These are phyloP conservation scores for Heteromurus nitidus DNA, from an alignment of 2,888 invertebrate genomes.

Conservation along the genomic window DNA sequence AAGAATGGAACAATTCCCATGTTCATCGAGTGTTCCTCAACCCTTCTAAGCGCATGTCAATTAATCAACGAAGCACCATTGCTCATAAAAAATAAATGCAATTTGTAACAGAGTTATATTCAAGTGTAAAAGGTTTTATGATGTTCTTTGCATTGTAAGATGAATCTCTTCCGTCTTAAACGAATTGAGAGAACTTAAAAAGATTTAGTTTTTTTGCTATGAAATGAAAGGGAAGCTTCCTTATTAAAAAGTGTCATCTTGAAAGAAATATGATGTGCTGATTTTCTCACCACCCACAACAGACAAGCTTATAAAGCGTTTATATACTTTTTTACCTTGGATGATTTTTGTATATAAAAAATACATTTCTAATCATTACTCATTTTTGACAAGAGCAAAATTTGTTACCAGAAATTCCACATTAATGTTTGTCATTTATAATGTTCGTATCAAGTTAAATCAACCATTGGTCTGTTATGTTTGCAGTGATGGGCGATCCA, in stretches of 20 bases:
- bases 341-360: background rate
- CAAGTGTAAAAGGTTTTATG: too few relatives aligned
- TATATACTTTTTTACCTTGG: background rate
- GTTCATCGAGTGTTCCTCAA: too few relatives aligned
- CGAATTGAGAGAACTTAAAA: too few relatives aligned
- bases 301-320: too few relatives aligned
- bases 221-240: background rate
- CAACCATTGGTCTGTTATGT: slow-evolving; percentile 3
- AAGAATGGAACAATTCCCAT: too few relatives aligned
- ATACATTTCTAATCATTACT: slow-evolving; percentile 1
- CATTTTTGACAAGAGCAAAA: slow-evolving; percentile 8
- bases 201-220: background rate
- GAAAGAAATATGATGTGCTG: background rate
- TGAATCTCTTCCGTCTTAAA: too few relatives aligned
- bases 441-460: too few relatives aligned
- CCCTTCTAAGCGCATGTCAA: background rate
- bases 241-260: slow-evolving; percentile 15
- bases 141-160: too few relatives aligned
- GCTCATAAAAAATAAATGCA: background rate
- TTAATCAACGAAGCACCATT: slow-evolving; percentile 13
- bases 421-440: too few relatives aligned
- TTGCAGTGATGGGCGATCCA: slow-evolving; percentile 93
- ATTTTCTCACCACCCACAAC: slow-evolving; percentile 3
- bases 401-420: background rate
- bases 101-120: too few relatives aligned